Conservation (phyloP, 2,797 vertebrate species). For the Lindbergichthys nudifrons region DNA sequence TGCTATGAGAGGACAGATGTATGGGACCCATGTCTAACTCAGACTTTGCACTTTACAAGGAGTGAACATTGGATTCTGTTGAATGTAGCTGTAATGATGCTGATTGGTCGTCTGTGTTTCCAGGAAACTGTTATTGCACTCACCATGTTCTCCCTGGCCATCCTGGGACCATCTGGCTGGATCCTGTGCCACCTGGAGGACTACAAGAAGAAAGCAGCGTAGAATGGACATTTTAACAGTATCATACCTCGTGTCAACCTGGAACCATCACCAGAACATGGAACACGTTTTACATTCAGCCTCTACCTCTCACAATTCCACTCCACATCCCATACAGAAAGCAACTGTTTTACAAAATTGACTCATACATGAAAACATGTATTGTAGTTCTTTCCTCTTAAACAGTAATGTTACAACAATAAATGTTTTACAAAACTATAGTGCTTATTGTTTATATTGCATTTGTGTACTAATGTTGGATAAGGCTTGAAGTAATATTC, state of each 20-base stretch:
- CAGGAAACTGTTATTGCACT: constrained; percentile 70
- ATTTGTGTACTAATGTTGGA: not conserved
- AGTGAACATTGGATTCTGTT: not conserved
- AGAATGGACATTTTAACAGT: constrained; percentile 47
- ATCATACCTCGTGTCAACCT: not conserved
- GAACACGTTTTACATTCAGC: constrained; percentile 33
- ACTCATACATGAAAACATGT: constrained; percentile 8
- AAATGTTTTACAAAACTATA: constrained; percentile 39
- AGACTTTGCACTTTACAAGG: not conserved
- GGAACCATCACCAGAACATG: constrained; percentile 34
- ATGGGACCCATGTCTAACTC: no score
- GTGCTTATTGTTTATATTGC: constrained; percentile 7
- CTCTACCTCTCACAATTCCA: constrained; percentile 35
- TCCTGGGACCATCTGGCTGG: constrained; percentile 86
- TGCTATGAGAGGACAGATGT: no score
- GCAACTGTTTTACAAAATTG: constrained; percentile 4
- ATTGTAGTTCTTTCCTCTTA: constrained; percentile 16
- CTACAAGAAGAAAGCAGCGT: constrained; percentile 85
- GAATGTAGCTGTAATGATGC: not conserved
- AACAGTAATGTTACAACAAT: constrained; percentile 47
- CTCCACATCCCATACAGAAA: constrained; percentile 26
- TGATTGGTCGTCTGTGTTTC: not conserved
- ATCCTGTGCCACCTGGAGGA: constrained; percentile 85
- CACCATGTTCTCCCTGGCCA: constrained; percentile 57
- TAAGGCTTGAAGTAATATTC: not conserved